Base-by-base conservation (phyloP, 2,113 vertebrate species). In the Australoheros scitulus region DNA sequence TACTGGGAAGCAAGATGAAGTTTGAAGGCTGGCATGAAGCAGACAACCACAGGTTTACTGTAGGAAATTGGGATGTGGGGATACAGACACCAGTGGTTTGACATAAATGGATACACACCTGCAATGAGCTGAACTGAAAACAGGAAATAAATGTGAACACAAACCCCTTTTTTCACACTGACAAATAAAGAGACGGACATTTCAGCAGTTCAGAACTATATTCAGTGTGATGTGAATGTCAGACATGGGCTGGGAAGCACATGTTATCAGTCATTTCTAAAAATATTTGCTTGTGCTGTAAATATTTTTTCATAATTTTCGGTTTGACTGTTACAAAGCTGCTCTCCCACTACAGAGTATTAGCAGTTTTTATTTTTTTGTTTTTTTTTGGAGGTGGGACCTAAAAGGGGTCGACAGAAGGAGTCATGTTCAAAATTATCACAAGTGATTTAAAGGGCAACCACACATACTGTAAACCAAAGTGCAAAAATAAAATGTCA, bases 31-130 rank as follows among this genome's bases (percentile, higher is more conserved):
- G 89, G 47, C 81, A 41, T 64, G 76, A 20, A 52, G 58, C 76
- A 77, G 26, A 89, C 83, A 76, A 83, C 58, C 8, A 76, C 80
- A 24, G 60, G 60, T 85, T 89, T 11, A 70, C 56, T 61, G 52
- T n/a, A 80, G 84, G 87, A 79, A 43, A 72, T 8, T 82, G 91
- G 91, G 87, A 93, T 87, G 81, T 80, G 92, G 81, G 93, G 91
- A 93, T 93, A 78, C 89, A 91, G 84, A 85, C 91, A 88, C 90
- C 79, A 86, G 92, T 88, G 94, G 95, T 93, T 94, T 93, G 89
- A 91, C 91, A 94, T 64, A 94, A 95, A 94, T 94, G 94, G 94
- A 92, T 95, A 36, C 90, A 91, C 95, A 96, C 95, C 94, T 96
- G 94, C 93, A 76, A 87, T 80, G 90, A 92, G 85, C 76, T 93